Conservation (phyloP, 2,888 invertebrate species). For the Acanthoscelides obtectus region DNA sequence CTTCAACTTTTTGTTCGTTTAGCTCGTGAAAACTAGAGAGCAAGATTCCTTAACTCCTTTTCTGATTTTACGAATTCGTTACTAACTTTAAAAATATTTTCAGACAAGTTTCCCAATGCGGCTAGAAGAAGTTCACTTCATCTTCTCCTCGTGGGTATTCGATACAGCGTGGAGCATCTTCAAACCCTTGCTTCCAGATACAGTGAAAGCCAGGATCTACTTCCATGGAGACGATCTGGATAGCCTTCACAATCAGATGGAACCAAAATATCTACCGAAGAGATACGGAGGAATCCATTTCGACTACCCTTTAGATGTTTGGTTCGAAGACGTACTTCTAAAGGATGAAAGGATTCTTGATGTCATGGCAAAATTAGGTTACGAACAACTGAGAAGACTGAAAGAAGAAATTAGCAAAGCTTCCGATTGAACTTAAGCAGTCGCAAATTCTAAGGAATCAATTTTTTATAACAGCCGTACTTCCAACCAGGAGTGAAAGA, state of each 20-base stretch:
- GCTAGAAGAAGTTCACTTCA: conserved; percentile 66
- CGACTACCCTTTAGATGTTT: conserved; percentile 21
- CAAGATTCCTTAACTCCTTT: not conserved
- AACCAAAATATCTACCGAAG: conserved; percentile 60
- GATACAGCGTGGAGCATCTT: conserved; percentile 70
- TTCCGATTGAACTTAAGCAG: not conserved
- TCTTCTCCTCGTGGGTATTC: conserved; percentile 74
- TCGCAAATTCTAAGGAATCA: not conserved
- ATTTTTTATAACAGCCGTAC: too few relatives aligned
- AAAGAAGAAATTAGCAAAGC: conserved; percentile 1
- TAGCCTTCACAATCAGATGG: conserved; percentile 65
- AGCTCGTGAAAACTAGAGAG: too few relatives aligned
- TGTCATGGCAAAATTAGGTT: conserved; percentile 59
- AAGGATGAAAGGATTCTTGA: conserved; percentile 54
- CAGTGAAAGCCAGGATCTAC: conserved; percentile 55
- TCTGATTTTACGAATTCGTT: not conserved
- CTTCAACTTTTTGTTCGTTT: too few relatives aligned
- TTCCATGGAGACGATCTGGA: conserved; percentile 67
- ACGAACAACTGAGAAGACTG: conserved; percentile 16
- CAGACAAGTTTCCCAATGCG: conserved; percentile 67
- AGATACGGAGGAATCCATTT: conserved; percentile 53
- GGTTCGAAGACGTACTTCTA: conserved; percentile 37
- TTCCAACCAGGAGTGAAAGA: too few relatives aligned
- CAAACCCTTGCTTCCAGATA: conserved; percentile 59
- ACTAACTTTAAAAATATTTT: conserved; percentile 23